Base-by-base conservation (phyloP, 64 coral and sea anemone genomes). In the Orbicella faveolata region DNA sequence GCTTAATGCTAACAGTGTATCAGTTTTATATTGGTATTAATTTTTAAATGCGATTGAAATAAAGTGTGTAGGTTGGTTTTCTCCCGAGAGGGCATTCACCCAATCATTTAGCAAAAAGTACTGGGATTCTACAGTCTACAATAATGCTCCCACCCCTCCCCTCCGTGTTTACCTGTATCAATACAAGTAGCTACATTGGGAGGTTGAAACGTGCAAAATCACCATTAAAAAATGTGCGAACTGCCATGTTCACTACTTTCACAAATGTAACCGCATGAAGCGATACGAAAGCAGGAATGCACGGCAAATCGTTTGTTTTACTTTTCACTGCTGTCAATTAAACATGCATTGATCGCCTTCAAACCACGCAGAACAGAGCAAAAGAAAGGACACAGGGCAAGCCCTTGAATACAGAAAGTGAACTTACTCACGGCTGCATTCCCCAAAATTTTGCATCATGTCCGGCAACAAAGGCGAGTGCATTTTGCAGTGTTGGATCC, bases 401-500 rank as follows among this genome's bases (percentile, higher is more conserved):
- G 66, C 82, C 82, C 82, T 85, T 85, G 82, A 85, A 85, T 19
- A 85, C 82, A 85, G 82, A 85, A 72, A 73, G 82, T 85, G 82
- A 85, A 85, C 12, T 33, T 85, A 85, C 82, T 85, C 82, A 85
- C 82, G 82, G 82, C 82, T 85, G 82, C 36, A 72, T 85, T 85
- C 65, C 82, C 82, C 82, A 52, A 17, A 85, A 52, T 41, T 65
- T 72, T 72, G 82, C 82, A 26, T 85, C 82, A 85, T 85, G 70
- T 54, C 64, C 36, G 41, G 64, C 65, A n/a, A 72, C 63, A 15
- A 72, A 69, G n/a, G 36, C 82, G 36, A 35, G 26, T 19, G 63
- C 66, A 67, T 67, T 72, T 85, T 51, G 37, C 64, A 72, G 82
- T 85, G 82, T 52, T 23, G 44, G 63, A 63, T 35, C 39, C 11